A percentile compares a stretch with the other conserved stretches of the same genome.
Evolutionary conservation across 2,113 vertebrate species (phyloP).

Genomic region (Apteryx mantelli): DNA sequence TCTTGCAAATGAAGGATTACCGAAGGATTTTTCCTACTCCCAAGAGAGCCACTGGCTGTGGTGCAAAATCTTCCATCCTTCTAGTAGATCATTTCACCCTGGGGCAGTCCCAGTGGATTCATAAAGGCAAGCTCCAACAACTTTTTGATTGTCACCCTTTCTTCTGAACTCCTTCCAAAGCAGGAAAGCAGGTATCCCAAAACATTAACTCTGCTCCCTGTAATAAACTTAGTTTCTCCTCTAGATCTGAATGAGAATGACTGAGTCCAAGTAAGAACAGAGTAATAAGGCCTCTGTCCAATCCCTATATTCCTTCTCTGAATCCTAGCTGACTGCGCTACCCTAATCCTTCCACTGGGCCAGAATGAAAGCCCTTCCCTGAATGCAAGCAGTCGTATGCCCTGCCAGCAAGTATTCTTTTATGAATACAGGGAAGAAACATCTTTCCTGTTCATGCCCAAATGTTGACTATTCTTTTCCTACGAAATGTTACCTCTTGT

Average conservation of each 20-base stretch:
- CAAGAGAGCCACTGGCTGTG: background rate
- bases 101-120: background rate
- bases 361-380: background rate
- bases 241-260: background rate
- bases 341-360: background rate
- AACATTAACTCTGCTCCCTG: background rate
- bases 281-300: background rate
- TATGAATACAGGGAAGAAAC: background rate
- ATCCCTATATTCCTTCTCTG: background rate
- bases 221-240: background rate
- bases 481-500: background rate
- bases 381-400: background rate
- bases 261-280: background rate
- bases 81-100: background rate
- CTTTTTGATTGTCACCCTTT: background rate
- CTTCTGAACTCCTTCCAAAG: background rate
- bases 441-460: background rate
- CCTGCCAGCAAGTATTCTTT: background rate
- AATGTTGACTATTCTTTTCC: background rate
- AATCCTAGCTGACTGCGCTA: background rate
- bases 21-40: background rate
- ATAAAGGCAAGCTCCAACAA: background rate
- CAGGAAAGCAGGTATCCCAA: background rate
- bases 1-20: background rate
- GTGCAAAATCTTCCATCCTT: background rate